Base-by-base conservation (phyloP, 2,888 invertebrate genomes). In the Drosophila limbata region DNA sequence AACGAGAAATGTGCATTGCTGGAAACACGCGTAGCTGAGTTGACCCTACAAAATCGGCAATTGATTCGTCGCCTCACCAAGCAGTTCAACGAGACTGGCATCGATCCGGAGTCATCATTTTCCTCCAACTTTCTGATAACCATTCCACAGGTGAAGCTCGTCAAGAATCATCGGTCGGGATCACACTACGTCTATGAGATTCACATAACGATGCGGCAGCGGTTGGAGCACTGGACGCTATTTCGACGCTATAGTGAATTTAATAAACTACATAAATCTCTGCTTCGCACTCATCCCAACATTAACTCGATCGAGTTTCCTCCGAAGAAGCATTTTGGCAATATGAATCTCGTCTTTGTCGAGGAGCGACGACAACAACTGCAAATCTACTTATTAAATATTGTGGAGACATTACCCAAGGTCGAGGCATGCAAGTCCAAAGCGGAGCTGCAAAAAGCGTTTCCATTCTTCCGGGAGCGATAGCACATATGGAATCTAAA, bases 231-330 rank as follows among this genome's bases (percentile, higher is more conserved):
- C 91, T 98, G 98, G 98, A 98, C 97, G 89, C 95, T 98, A n/a
- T 98, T 98, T 91, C 95, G 98, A 80, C 95, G 99, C 88, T 99
- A 98, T 91, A 96, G 97, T 8, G 98, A 98, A 92, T 98, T 99
- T 92, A 94, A 97, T 91, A 95, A 96, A 73, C 93, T 98, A 31
- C 97, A 98, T 91, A 95, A 95, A 70, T 95, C 96, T 81, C 59
- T 92, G 39, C 93, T 98, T 44, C 97, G 96, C 91, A 97, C 97
- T 90, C 95, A 96, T 90, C 96, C 97, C 90, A 94, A 96, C 0
- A 95, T 98, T 56, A 95, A 95, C 4, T 94, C 95, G 0, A 97
- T 97, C 90, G 96, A 97, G 90, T 98, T 99, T 93, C 98, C 99
- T 9, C 98, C 98, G 1, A 99, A 99, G 93, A 98, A 98, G 93